Percentiles rank a stretch among this genome's conserved stretches.
Conservation (phyloP, 2,888 invertebrate species). For the Opisthograptis luteolata region DNA sequence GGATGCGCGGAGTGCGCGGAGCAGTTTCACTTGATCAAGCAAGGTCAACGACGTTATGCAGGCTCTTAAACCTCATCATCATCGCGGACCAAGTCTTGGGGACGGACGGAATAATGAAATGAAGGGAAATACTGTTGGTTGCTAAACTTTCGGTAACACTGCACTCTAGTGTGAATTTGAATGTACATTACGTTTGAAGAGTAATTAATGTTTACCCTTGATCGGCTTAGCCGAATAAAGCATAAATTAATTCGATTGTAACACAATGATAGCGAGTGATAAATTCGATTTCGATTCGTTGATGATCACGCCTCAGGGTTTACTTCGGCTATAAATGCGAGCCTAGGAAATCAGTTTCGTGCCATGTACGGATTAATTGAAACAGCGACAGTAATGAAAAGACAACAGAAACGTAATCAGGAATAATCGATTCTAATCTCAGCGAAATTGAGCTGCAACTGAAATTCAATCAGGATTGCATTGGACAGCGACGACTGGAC, state of each 20-base stretch:
- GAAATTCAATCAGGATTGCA: slow-evolving; percentile 51
- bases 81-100: no score
- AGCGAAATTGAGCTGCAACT: slow-evolving; percentile 49
- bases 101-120: not conserved
- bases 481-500: slow-evolving; percentile 45
- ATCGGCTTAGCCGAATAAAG: no score
- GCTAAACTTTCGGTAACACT: not conserved
- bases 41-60: no score
- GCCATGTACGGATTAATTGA: slow-evolving; percentile 20
- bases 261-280: no score
- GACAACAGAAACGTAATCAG: slow-evolving; percentile 46
- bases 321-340: not conserved
- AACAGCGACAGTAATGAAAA: slow-evolving; percentile 55
- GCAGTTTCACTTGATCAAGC: no score
- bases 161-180: not conserved
- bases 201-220: no score
- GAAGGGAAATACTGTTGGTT: not conserved
- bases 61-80: no score
- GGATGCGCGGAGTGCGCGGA: no score
- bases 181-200: not conserved
- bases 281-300: no score
- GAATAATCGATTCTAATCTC: slow-evolving; percentile 50
- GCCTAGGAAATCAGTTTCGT: slow-evolving; percentile 1
- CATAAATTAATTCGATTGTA: no score
- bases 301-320: no score